Evolutionary conservation across 1,140 invertebrate genomes (phyloP).

Genomic region (Drosophila lini): DNA sequence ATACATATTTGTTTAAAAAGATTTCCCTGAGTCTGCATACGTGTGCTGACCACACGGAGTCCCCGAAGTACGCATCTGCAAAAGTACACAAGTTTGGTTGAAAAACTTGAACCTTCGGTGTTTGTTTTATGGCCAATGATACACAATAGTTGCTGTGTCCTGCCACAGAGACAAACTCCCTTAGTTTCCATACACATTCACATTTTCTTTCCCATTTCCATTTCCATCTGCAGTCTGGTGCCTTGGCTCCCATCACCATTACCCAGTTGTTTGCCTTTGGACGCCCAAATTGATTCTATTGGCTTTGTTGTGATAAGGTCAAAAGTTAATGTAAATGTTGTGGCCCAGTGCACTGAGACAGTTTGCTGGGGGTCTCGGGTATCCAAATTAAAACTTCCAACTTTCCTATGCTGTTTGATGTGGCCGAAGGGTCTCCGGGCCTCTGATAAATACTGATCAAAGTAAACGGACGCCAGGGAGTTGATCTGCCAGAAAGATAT

Average conservation of each 20-base stretch:
- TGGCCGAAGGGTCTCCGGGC: constrained; percentile 22
- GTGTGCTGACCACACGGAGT: constrained; percentile 5
- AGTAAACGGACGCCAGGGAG: constrained; percentile 33
- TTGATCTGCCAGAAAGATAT: constrained; percentile 30
- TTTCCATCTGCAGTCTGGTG: constrained; percentile 7
- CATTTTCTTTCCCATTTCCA: constrained; percentile 1
- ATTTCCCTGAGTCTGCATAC: neutral
- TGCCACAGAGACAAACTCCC: constrained; percentile 9
- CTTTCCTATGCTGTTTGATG: constrained; percentile 49
- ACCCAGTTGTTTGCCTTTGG: constrained; percentile 33
- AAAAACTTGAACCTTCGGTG: constrained; percentile 58
- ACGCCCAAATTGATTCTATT: constrained; percentile 74
- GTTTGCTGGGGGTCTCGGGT: constrained; percentile 46
- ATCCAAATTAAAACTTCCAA: constrained; percentile 73
- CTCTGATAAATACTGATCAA: constrained; percentile 58
- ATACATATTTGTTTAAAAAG: neutral
- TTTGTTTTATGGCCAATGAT: constrained; percentile 73
- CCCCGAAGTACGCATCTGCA: constrained; percentile 11
- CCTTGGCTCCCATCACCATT: constrained; percentile 3
- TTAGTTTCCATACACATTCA: neutral
- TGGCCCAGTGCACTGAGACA: constrained; percentile 67
- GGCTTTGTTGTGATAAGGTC: constrained; percentile 79
- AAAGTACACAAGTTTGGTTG: constrained; percentile 32
- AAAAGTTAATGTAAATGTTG: constrained; percentile 81
- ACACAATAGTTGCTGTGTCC: constrained; percentile 37